Conservation (phyloP, 2,797 vertebrate genomes). For the Loriculus beryllinus region DNA sequence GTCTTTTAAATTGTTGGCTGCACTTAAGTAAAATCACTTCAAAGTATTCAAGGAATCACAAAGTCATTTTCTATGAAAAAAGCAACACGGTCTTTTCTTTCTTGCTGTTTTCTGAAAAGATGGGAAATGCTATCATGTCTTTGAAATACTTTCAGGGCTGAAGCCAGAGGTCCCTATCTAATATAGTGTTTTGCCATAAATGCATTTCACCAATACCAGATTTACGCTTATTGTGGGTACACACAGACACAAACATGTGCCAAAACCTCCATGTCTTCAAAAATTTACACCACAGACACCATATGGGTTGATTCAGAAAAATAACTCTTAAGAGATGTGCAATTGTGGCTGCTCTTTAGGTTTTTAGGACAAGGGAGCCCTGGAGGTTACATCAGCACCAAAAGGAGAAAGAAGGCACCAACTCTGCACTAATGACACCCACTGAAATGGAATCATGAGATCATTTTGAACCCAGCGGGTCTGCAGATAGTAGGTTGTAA, state of each 20-base stretch:
- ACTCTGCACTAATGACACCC: neutral
- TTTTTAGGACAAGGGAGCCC: neutral
- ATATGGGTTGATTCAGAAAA: neutral
- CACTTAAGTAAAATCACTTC: neutral
- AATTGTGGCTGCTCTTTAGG: neutral
- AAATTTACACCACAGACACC: neutral
- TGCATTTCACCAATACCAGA: fast-evolving
- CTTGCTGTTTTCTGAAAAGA: neutral
- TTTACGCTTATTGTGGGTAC: neutral
- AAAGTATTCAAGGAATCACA: neutral
- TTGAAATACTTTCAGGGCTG: neutral
- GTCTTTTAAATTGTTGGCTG: neutral
- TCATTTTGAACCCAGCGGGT: neutral
- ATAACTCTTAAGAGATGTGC: fast-evolving
- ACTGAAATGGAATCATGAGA: neutral
- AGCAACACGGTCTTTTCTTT: neutral
- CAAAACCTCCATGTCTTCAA: fast-evolving
- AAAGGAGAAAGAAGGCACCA: neutral
- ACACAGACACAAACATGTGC: neutral
- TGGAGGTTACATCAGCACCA: no score
- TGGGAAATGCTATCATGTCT: neutral
- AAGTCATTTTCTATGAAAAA: neutral
- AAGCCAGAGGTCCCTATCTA: neutral
- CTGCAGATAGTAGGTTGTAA: neutral
- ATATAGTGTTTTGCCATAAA: neutral